phyloP scores from a whole-genome alignment of 1,140 invertebrate genomes.

The Heliothis subflexa region DNA sequence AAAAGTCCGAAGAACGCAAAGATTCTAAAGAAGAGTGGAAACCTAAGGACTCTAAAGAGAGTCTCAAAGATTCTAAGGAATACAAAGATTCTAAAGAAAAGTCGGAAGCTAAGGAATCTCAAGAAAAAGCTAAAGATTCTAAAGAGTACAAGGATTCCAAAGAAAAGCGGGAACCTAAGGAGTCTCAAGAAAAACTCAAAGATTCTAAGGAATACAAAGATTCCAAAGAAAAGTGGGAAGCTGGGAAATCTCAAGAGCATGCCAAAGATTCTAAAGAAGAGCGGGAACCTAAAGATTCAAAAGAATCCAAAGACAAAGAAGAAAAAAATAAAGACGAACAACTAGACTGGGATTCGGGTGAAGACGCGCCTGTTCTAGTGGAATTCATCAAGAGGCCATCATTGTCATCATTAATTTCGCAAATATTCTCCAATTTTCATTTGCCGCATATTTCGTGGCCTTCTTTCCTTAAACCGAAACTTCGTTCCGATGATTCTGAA shows the following conservation, averaged over 20 bases:
- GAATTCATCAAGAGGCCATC: background rate
- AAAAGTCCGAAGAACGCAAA: background rate
- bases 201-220: background rate
- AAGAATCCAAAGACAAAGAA: background rate
- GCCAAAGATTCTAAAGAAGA: background rate
- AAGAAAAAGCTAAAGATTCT: background rate
- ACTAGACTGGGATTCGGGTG: background rate
- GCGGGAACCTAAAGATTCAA: background rate
- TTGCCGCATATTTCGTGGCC: background rate
- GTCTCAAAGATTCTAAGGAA: slow-evolving; percentile 1
- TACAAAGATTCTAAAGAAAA: background rate
- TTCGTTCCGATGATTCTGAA: background rate
- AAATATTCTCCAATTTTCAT: background rate
- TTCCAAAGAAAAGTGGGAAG: background rate
- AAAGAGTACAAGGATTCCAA: background rate
- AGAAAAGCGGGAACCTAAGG: background rate
- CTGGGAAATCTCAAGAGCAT: background rate
- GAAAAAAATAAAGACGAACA: slow-evolving; percentile 4
- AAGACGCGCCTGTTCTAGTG: background rate
- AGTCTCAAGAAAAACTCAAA: background rate
- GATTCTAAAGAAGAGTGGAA: slow-evolving; percentile 5
- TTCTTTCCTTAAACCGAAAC: no score
- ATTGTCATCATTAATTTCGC: background rate
- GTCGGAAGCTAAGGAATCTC: slow-evolving; percentile 2
- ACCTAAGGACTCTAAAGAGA: background rate